These are phyloP conservation scores for Marmota monax DNA, from an alignment of 2,113 vertebrate species.

Conservation along the genomic window DNA sequence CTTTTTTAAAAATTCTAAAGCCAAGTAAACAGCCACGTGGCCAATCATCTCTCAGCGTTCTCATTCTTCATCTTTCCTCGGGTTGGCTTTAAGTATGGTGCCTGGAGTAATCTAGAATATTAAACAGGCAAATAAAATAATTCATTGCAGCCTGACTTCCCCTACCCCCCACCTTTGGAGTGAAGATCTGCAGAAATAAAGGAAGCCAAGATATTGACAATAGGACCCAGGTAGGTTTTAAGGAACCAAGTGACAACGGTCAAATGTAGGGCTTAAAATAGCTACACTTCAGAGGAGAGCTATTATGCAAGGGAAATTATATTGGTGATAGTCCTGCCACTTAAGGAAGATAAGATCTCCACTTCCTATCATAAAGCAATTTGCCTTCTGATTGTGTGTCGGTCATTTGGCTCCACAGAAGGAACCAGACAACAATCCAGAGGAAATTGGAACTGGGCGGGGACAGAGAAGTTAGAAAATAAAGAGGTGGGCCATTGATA, in stretches of 20 bases:
- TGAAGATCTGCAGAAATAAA: constrained; percentile 57
- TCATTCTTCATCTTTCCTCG: constrained; percentile 33
- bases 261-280: background rate
- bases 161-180: background rate
- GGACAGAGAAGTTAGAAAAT: background rate
- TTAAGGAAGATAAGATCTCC: background rate
- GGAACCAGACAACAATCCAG: background rate
- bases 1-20: background rate
- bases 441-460: background rate
- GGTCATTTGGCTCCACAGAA: background rate
- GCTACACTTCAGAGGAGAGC: background rate
- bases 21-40: background rate
- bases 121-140: constrained; percentile 70
- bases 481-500: background rate
- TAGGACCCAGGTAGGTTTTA: constrained; percentile 25
- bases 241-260: constrained; percentile 52
- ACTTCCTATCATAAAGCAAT: background rate
- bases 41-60: background rate
- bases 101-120: constrained; percentile 43
- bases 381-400: background rate
- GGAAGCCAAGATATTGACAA: background rate
- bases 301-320: background rate
- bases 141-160: background rate
- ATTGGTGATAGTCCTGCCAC: background rate
- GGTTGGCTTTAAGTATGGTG: background rate